Evolutionary conservation across 2,113 vertebrate species (phyloP), one percentile per base, ranked within the genome.

Genomic region (Hymenochirus boettgeri): DNA sequence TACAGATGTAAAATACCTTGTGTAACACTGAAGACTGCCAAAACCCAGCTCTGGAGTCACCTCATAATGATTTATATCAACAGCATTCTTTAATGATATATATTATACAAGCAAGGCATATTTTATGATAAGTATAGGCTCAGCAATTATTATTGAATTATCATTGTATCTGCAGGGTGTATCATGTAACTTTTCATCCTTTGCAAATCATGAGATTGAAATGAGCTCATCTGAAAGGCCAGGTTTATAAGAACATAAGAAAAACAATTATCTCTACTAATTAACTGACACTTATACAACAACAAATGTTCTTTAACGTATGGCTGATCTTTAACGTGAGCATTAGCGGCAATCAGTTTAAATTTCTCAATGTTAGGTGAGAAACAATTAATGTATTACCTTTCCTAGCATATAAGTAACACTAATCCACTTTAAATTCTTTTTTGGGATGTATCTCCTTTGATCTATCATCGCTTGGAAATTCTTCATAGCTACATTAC

Each of bases 131-230:
- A 58, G 21, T 66, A 51, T 66, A 58, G 26, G 45, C 27, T 51
- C 18, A 51, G 55, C 29, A 39, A 23, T 58, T 59, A 66, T 66
- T 66, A 66, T 66, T 56, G 45, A 66, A 66, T 66, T 66, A 66
- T 46, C 1, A 39, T n/a, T 21, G 22, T 39, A 37, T 58, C 21
- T 33, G 55, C 64, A 66, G 55, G 55, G 58, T 58, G 18, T 22
- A 26, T 58, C 64, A 50, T 51, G 64, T 58, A 65, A 29, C 52
- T 22, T 53, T 33, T 11, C 31, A 39, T 66, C 7, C 54, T 25
- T 25, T 35, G 8, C 24, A 25, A 19, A 46, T n/a, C 42, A 48
- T 26, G 33, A 23, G 10, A 27, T 15, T 17, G 11, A 27, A 63
- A 48, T 13, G 8, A 9, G 19, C 25, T 21, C 31, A 37, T 47